These are phyloP conservation scores for Athripsodes cinereus DNA, from an alignment of 2,888 invertebrate genomes.

Conservation along the genomic window DNA sequence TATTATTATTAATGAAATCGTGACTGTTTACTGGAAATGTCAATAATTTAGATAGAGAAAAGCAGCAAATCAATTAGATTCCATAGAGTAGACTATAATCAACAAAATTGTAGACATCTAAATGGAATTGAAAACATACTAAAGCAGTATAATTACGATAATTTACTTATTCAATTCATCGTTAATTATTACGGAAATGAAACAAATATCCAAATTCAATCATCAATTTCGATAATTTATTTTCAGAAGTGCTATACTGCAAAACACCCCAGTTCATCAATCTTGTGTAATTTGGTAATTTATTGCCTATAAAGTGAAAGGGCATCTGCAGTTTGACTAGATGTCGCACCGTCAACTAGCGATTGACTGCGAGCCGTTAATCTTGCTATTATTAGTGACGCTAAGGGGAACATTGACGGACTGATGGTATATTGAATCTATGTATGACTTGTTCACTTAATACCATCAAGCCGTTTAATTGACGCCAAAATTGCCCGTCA, in stretches of 20 bases:
- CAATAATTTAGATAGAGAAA: no score
- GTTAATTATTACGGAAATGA: no score
- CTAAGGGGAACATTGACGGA: slow-evolving; percentile 3
- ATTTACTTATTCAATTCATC: no score
- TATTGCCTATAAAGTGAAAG: background rate
- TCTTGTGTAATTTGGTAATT: slow-evolving; percentile 2
- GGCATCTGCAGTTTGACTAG: background rate
- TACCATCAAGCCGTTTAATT: slow-evolving; percentile 13
- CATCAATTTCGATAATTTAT: background rate
- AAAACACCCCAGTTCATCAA: background rate
- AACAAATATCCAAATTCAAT: background rate
- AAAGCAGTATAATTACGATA: no score
- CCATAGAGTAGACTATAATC: no score
- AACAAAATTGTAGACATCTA: no score
- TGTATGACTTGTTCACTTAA: no score
- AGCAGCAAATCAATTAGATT: no score
- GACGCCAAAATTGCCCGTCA: slow-evolving; percentile 11
- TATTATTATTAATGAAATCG: no score
- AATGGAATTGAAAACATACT: no score
- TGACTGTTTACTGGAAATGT: no score
- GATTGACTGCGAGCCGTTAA: slow-evolving; percentile 22
- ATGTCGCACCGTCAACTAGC: background rate
- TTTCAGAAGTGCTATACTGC: background rate
- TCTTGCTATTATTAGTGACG: slow-evolving; percentile 23
- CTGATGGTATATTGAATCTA: background rate